Base-by-base conservation (phyloP, 2,113 vertebrate species). In the Oreochromis aureus region DNA sequence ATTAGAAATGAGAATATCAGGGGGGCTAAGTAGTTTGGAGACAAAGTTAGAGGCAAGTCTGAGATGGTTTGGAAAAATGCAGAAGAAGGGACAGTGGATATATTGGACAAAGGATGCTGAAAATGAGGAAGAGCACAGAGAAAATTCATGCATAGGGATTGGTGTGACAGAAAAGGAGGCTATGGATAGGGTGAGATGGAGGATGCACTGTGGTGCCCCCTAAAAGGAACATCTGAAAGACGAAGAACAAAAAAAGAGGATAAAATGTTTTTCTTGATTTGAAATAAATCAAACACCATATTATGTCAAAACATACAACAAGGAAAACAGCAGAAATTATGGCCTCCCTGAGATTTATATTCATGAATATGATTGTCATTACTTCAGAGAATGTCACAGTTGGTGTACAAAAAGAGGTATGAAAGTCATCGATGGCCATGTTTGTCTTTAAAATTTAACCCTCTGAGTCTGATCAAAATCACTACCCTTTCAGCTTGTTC, bases 201-300 rank as follows among this genome's bases (percentile, higher is more conserved):
- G 69, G 0, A 71, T 27, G 13, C 66, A 27, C 39, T 44, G 24
- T 71, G 66, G 66, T 16, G 7, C n/a, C 36, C 66, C 66, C 39
- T 0, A 71, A 71, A 71, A 24, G 0, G 5, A 71, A 44, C 5
- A 71, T 16, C 66, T 15, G 9, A 24, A 44, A 71, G 66, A 16
- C 6, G 12, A 71, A 71, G 66, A 44, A 71, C 34, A 22, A 71
- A 71, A 44, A 44, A 44, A 44, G 39, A 71, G 22, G 66, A 71
- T 22, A 24, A 0, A 24, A 46, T 46, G 24, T 27, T 27, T 46
- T 71, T 11, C 41, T 73, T 48, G 1, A 46, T 18, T 27, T 48
- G 0, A 73, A 83, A 80, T 39, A 81, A 24, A 66, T 88, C 16
- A n/a, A 46, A 80, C 6, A 1, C 6, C 19, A 39, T 13, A 1